phyloP scores from a whole-genome alignment of 2,797 vertebrate species.

The Zenarchopterus dispar region DNA sequence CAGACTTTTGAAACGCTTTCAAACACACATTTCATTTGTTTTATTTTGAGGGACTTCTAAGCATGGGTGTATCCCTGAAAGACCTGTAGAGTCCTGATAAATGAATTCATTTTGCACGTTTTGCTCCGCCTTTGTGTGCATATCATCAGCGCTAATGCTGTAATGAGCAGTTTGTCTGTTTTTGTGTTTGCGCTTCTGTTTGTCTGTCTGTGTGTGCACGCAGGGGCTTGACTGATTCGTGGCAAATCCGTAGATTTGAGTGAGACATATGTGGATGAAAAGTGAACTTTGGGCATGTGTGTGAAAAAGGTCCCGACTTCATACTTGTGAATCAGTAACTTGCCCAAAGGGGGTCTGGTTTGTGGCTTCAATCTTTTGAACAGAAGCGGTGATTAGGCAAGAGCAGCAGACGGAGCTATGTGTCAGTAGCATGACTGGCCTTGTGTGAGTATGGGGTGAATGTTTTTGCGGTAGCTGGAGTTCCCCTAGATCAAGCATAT shows the following conservation, averaged over 20 bases:
- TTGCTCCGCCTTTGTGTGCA: constrained; percentile 26
- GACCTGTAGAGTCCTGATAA: constrained; percentile 22
- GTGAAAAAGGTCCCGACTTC: constrained; percentile 48
- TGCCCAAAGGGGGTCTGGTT: constrained; percentile 60
- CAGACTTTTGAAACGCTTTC: constrained; percentile 42
- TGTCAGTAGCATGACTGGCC: constrained; percentile 65
- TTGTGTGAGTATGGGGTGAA: constrained; percentile 63
- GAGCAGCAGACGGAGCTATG: constrained; percentile 51
- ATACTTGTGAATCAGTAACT: constrained; percentile 40
- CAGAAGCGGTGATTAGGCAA: constrained; percentile 62
- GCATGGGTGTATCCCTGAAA: constrained; percentile 13
- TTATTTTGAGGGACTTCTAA: constrained; percentile 11
- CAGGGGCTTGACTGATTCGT: constrained; percentile 47
- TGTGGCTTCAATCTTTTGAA: constrained; percentile 69
- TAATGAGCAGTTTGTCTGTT: constrained; percentile 45
- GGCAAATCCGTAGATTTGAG: constrained; percentile 42
- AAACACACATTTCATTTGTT: constrained; percentile 30
- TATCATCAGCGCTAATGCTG: constrained; percentile 37
- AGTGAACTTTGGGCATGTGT: constrained; percentile 49
- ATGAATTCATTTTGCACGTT: constrained; percentile 7
- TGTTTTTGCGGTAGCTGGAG: constrained; percentile 68
- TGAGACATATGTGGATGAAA: constrained; percentile 58
- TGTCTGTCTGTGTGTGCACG: constrained; percentile 63
- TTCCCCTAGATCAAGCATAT: constrained; percentile 61
- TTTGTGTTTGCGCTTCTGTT: constrained; percentile 50